Percentiles rank a stretch among this genome's conserved stretches.
Conservation (phyloP, 2,113 vertebrate genomes). For the Sinocyclocheilus maitianheensis region DNA sequence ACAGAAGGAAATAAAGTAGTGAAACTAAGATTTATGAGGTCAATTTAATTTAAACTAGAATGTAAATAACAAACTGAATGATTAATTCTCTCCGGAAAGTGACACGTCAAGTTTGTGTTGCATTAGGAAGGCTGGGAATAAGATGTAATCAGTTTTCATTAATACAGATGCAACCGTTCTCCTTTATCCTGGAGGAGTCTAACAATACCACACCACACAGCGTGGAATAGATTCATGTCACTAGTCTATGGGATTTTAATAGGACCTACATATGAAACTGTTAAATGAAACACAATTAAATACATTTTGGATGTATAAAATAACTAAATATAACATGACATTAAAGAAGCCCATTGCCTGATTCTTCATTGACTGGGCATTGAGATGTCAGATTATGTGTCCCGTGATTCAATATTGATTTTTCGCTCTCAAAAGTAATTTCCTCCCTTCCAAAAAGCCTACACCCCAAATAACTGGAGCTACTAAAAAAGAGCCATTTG, state of each 20-base stretch:
- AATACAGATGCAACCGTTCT: conserved; percentile 38
- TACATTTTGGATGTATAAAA: not conserved
- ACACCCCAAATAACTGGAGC: not conserved
- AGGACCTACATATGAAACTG: not conserved
- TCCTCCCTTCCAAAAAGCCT: not conserved
- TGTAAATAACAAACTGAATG: conserved; percentile 70
- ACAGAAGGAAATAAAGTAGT: conserved; percentile 48
- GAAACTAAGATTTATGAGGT: conserved; percentile 62
- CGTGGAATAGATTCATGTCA: too few relatives aligned
- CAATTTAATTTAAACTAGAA: conserved; percentile 61
- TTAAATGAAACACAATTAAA: not conserved
- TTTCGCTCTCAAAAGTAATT: not conserved
- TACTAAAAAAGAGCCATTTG: not conserved
- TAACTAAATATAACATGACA: not conserved
- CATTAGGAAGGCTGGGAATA: conserved; percentile 42
- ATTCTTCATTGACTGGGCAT: not conserved
- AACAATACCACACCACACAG: too few relatives aligned
- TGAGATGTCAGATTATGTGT: not conserved
- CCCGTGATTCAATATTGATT: not conserved
- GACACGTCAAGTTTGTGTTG: conserved; percentile 62
- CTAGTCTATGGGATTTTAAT: too few relatives aligned
- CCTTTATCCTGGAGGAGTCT: not conserved
- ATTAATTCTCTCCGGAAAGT: conserved; percentile 68
- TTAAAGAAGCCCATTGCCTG: not conserved
- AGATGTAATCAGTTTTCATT: conserved; percentile 70